Evolutionary conservation across 2,797 vertebrate genomes (phyloP), one percentile per base, ranked within the genome.

Genomic region (Sebastiscus albofasciatus): DNA sequence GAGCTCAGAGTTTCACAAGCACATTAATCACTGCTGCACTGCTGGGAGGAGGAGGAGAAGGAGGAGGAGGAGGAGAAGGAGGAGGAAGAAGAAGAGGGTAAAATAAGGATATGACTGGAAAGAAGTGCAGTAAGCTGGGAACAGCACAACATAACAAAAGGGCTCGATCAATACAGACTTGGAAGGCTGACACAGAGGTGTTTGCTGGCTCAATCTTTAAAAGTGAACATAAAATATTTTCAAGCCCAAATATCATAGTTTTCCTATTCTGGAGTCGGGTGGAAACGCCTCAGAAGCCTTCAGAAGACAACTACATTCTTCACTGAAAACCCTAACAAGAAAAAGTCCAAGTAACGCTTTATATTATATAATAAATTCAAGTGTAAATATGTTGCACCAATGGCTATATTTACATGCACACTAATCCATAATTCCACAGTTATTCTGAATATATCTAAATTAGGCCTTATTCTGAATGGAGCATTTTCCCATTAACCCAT

Each of bases 11-110:
- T 84, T 85, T 92, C 85, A 87, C 81, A 85, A 75, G 80, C 77
- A 69, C 90, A 93, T 93, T 90, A 92, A 94, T 93, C 93, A 93
- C 85, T 82, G 82, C 79, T 72, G 78, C 42, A 83, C 71, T n/a
- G 3, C 78, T 81, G 82, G 67, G 70, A 78, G 67, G 36, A 75
- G 42, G 78, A 76, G 9, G 65, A 34, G 33, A 77, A 84, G 78
- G 55, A 79, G 10, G 60, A 82, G 29, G 70, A 77, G 31, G 66
- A 79, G 24, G 66, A 65, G 58, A 68, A 80, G 14, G 76, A 64
- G 24, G 78, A 76, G 11, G 72, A 78, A 64, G 42, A 76, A 24
- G 80, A 72, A 4, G 66, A 33, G 55, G 68, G 71, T 62, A 46
- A 70, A 83, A 72, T 36, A 66, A 85, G 71, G 58, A 81, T 27